These are phyloP conservation scores for Acrossocheilus fasciatus DNA, from an alignment of 2,797 vertebrate genomes.

Conservation along the genomic window DNA sequence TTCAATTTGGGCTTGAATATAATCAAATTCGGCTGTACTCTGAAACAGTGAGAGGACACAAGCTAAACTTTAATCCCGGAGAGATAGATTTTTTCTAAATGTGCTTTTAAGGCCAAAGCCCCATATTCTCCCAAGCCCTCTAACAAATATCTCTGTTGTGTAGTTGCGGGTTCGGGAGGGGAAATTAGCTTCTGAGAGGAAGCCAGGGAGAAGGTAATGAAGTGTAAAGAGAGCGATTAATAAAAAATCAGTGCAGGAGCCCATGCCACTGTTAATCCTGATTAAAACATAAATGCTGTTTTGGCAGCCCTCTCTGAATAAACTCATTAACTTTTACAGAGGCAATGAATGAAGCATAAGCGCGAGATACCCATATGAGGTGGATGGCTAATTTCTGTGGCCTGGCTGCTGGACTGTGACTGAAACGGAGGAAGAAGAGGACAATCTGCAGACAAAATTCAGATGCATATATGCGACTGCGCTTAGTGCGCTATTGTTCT, in stretches of 20 bases:
- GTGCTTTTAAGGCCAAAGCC: slow-evolving; percentile 54
- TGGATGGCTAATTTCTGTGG: slow-evolving; percentile 68
- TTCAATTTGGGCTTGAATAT: background rate
- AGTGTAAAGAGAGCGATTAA: slow-evolving; percentile 70
- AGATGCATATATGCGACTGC: background rate
- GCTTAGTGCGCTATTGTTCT: background rate
- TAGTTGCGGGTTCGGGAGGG: slow-evolving; percentile 29
- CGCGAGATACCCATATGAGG: slow-evolving; percentile 77
- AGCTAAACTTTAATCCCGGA: slow-evolving; percentile 7
- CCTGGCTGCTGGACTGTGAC: slow-evolving; percentile 62
- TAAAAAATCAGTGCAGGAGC: slow-evolving; percentile 68
- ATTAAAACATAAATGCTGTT: slow-evolving; percentile 81
- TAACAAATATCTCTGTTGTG: slow-evolving; percentile 50
- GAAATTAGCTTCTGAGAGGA: slow-evolving; percentile 37
- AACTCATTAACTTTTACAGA: slow-evolving; percentile 90
- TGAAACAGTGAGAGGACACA: slow-evolving; percentile 6
- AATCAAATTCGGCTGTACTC: background rate
- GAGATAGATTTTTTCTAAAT: slow-evolving; percentile 39
- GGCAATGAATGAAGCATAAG: slow-evolving; percentile 86
- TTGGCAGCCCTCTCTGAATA: slow-evolving; percentile 80
- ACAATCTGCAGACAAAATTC: slow-evolving; percentile 23
- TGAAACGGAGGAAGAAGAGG: background rate
- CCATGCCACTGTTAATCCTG: slow-evolving; percentile 76
- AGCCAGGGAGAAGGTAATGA: slow-evolving; percentile 57
- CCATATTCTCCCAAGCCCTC: slow-evolving; percentile 40